Evolutionary conservation across 2,113 vertebrate species (phyloP), one percentile per base, ranked within the genome.

Genomic region (Astatoreochromis straeleni): DNA sequence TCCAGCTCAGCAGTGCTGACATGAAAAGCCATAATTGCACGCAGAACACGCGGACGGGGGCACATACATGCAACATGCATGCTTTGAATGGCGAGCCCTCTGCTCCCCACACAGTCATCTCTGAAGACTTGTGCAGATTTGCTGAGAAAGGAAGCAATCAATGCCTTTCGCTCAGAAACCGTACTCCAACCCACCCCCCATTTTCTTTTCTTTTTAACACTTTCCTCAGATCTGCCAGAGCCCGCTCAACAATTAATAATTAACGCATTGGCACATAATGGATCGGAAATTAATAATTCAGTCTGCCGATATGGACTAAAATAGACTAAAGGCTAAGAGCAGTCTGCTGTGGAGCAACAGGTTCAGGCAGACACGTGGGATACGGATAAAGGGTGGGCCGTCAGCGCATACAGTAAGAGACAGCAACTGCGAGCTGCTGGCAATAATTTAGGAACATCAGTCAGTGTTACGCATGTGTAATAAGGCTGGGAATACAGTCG

Each of bases 231-330:
- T 93, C 91, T 95, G 87, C 80, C 87, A 84, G 81, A 90, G 89
- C 94, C 88, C 11, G 19, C 53, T 47, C 89, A 90, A 90, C 79
- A 88, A 95, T 97, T 95, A 96, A 96, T 96, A 94, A 96, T 96
- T 96, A 94, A 96, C 68, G 73, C 87, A 81, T 80, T 21, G 65
- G 85, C 91, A 95, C 93, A 95, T 95, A 96, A 96, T 94, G 91
- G 93, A 93, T 91, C 24, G 13, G 33, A 65, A 86, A 93, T 96
- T 87, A 96, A 96, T 96, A 95, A 96, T 96, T 94, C 81, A 96
- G 90, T 65, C 80, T 84, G 84, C 83, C 85, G 88, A 95, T 96
- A 94, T 92, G 75, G 82, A 92, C 91, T 90, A 90, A 95, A 94
- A 95, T 93, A 95, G 94, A 92, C 91, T 83, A 16, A 55, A 89